These are phyloP conservation scores for Echeneis naucrates DNA, from an alignment of 2,797 vertebrate species.

Conservation along the genomic window DNA sequence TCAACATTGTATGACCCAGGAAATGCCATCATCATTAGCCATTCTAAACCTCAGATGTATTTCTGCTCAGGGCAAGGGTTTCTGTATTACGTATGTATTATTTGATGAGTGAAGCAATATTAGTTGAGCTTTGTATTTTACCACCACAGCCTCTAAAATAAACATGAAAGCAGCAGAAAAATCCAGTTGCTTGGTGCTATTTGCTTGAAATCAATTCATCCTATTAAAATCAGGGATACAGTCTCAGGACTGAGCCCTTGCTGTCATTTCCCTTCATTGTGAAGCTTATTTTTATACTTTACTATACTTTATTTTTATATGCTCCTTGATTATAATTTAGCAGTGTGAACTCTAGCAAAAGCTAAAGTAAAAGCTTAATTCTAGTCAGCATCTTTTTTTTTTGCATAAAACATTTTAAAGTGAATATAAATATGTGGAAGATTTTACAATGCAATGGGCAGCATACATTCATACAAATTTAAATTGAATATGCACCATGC, in stretches of 20 bases:
- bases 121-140: constrained; percentile 25
- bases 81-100: constrained; percentile 42
- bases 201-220: constrained; percentile 61
- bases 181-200: constrained; percentile 61
- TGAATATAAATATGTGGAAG: neutral
- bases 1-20: too few species aligned
- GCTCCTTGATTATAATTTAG: neutral
- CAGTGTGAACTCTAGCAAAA: neutral
- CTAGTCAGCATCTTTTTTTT: neutral
- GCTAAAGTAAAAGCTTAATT: neutral
- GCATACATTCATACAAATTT: constrained; percentile 1
- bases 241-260: neutral
- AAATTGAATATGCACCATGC: constrained; percentile 1
- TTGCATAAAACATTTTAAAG: constrained; percentile 7
- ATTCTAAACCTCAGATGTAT: constrained; percentile 23
- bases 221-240: constrained; percentile 36
- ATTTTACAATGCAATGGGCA: neutral
- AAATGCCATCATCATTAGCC: too few species aligned
- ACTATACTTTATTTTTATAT: too few species aligned
- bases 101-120: constrained; percentile 51
- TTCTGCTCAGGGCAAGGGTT: constrained; percentile 13
- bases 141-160: constrained; percentile 22
- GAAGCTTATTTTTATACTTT: constrained; percentile 12
- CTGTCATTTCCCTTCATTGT: constrained; percentile 19
- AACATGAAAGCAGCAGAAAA: constrained; percentile 46